These are phyloP conservation scores for Drosophila serrata DNA, from an alignment of 1,140 invertebrate genomes.

Conservation along the genomic window DNA sequence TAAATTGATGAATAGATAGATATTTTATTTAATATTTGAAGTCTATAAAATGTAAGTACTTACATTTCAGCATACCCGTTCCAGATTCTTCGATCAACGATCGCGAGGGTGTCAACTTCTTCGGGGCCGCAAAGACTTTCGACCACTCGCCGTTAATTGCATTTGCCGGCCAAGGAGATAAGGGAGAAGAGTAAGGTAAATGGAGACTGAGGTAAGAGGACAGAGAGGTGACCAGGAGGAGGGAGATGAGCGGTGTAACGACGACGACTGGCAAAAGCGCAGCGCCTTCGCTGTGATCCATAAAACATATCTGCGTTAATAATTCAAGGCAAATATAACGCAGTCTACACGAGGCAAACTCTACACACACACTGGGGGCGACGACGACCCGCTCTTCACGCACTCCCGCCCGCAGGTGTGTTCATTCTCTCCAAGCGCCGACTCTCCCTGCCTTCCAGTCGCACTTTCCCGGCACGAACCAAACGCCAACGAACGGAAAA, in stretches of 20 bases:
- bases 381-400: neutral
- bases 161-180: slow-evolving; percentile 37
- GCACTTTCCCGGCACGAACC: slow-evolving; percentile 11
- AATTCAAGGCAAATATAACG: slow-evolving; percentile 80
- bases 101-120: neutral
- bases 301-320: slow-evolving; percentile 76
- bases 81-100: neutral
- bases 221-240: neutral
- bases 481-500: neutral
- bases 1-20: neutral
- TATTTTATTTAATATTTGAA: neutral
- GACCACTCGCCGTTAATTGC: slow-evolving; percentile 58
- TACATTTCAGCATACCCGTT: neutral
- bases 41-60: too few species aligned
- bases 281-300: slow-evolving; percentile 58
- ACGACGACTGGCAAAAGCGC: slow-evolving; percentile 59
- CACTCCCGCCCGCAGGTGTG: slow-evolving; percentile 34
- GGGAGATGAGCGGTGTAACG: neutral
- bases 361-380: slow-evolving; percentile 17
- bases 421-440: slow-evolving; percentile 14
- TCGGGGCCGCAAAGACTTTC: slow-evolving; percentile 18
- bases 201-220: too few species aligned
- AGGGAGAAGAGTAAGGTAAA: neutral
- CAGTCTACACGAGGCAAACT: slow-evolving; percentile 62
- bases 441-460: slow-evolving; percentile 35